Conservation (phyloP, 2,113 vertebrate genomes). For the Aldabrachelys gigantea region DNA sequence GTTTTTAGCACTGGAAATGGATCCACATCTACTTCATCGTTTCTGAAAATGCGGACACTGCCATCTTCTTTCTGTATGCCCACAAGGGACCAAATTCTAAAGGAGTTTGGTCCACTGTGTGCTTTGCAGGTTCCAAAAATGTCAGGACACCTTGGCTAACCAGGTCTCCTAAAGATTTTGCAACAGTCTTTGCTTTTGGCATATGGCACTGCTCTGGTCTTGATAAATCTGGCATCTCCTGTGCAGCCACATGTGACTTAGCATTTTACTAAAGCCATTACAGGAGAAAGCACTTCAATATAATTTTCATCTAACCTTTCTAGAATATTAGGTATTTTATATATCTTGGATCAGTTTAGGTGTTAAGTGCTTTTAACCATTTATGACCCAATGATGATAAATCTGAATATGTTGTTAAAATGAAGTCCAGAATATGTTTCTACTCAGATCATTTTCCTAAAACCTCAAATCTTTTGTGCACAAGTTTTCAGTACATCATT, state of each 20-base stretch:
- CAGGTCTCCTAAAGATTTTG: not conserved
- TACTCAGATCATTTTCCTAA: not conserved
- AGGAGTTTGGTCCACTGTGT: not conserved
- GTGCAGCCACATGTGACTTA: not conserved
- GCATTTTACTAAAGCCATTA: not conserved
- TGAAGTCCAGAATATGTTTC: not conserved
- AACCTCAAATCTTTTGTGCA: not conserved
- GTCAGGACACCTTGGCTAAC: not conserved
- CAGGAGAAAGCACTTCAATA: not conserved
- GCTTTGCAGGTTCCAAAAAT: not conserved
- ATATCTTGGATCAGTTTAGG: not conserved
- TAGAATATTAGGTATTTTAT: not conserved
- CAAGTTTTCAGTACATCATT: not conserved
- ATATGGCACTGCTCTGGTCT: constrained; percentile 1
- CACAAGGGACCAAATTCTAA: not conserved
- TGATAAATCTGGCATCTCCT: not conserved
- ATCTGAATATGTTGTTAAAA: not conserved
- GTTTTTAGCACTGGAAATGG: not conserved
- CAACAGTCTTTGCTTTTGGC: not conserved
- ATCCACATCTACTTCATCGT: not conserved
- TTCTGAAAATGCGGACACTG: not conserved
- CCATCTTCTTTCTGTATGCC: not conserved
- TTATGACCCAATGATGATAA: not conserved
- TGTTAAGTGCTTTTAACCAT: not conserved
- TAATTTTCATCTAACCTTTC: too few relatives aligned